Evolutionary conservation across 64 coral and sea anemone species (phyloP).

Genomic region (Porites australiensis): DNA sequence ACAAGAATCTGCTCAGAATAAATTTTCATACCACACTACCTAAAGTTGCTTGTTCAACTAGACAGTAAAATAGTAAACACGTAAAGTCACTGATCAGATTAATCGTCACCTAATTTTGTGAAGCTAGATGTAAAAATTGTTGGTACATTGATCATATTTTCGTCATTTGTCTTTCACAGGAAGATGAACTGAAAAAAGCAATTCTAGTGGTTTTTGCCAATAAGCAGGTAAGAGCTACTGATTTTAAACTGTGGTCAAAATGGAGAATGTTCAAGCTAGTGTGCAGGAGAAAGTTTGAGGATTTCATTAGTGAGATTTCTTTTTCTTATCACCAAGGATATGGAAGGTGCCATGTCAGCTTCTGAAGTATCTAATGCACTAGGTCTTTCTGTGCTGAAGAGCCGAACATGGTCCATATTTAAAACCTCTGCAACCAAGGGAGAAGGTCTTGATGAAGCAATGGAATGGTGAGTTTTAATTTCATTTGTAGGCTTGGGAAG

Average conservation of each 20-base stretch:
- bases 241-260: neutral
- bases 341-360: constrained; percentile 96
- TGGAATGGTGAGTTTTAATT: constrained; percentile 89
- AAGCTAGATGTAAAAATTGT: too few relatives aligned
- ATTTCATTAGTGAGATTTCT: too few relatives aligned
- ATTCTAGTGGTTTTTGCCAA: constrained; percentile 98
- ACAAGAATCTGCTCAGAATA: too few relatives aligned
- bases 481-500: neutral
- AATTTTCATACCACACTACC: too few relatives aligned
- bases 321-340: constrained; percentile 59
- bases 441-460: constrained; percentile 97
- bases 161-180: constrained; percentile 32
- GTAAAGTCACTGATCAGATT: too few relatives aligned
- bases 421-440: constrained; percentile 99
- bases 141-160: too few relatives aligned
- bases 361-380: constrained; percentile 96
- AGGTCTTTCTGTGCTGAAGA: constrained; percentile 94
- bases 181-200: constrained; percentile 99
- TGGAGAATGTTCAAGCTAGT: neutral
- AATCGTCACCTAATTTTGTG: too few relatives aligned
- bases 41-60: too few relatives aligned
- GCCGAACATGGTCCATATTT: constrained; percentile 97
- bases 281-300: neutral
- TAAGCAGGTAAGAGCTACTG: constrained; percentile 79
- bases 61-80: too few relatives aligned